Percentiles rank a stretch among this genome's conserved stretches.
phyloP scores from a whole-genome alignment of 2,888 invertebrate species.

The Aporophyla lueneburgensis region DNA sequence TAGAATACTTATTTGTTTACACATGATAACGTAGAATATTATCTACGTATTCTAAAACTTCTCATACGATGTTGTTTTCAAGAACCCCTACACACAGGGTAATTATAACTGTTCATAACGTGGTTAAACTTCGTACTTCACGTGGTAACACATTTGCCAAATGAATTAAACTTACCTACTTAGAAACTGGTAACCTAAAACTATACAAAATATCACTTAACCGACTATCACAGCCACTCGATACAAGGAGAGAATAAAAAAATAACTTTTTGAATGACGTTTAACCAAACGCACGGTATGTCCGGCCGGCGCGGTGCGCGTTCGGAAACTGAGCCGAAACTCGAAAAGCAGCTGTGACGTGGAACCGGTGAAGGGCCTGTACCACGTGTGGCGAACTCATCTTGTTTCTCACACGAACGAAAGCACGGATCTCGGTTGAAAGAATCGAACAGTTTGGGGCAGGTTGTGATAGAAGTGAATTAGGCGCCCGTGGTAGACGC shows the following conservation, averaged over 20 bases:
- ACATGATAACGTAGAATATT: slow-evolving; percentile 41
- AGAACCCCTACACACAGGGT: slow-evolving; percentile 45
- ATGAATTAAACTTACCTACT: slow-evolving; percentile 71
- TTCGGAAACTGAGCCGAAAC: slow-evolving; percentile 78
- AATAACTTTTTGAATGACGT: slow-evolving; percentile 61
- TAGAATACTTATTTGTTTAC: slow-evolving; percentile 34
- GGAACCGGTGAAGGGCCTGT: slow-evolving; percentile 67
- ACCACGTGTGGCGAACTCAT: slow-evolving; percentile 67
- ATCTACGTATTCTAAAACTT: slow-evolving; percentile 29
- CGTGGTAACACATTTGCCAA: slow-evolving; percentile 62
- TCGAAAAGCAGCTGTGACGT: slow-evolving; percentile 66
- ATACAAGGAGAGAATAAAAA: slow-evolving; percentile 61
- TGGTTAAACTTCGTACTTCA: slow-evolving; percentile 68
- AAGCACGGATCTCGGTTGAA: slow-evolving; percentile 26
- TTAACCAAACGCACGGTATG: slow-evolving; percentile 66
- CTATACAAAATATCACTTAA: slow-evolving; percentile 79
- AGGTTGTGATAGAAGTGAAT: slow-evolving; percentile 50
- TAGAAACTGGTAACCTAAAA: slow-evolving; percentile 65
- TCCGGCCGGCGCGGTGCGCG: slow-evolving; percentile 77
- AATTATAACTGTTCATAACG: slow-evolving; percentile 55
- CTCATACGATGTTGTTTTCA: slow-evolving; percentile 25
- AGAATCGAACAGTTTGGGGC: slow-evolving; percentile 43
- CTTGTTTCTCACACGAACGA: slow-evolving; percentile 48
- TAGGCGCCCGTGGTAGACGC: slow-evolving; percentile 57
- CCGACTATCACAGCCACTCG: slow-evolving; percentile 80